Conservation (phyloP, 1,140 invertebrate genomes). For the Dendrolimus punctatus region DNA sequence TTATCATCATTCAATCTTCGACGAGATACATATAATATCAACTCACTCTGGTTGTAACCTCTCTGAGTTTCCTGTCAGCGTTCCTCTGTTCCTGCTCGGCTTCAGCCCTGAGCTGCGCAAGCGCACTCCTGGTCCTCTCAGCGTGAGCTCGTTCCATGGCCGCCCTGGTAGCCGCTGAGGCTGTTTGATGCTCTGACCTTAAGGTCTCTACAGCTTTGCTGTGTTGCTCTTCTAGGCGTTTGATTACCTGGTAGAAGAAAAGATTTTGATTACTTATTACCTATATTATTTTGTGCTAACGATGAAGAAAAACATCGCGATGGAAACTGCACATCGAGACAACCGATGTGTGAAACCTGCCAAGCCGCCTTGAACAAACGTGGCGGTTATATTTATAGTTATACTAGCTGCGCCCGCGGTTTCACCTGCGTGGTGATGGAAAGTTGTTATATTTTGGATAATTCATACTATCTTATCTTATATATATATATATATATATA, state of each 20-base stretch:
- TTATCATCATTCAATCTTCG: too few relatives aligned
- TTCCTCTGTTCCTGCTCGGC: conserved; percentile 36
- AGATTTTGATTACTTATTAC: neutral
- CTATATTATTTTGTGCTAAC: neutral
- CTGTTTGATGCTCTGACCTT: conserved; percentile 31
- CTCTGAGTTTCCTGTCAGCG: conserved; percentile 48
- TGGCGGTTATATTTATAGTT: too few relatives aligned
- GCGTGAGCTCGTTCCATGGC: conserved; percentile 39
- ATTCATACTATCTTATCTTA: too few relatives aligned
- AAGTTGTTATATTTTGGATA: too few relatives aligned
- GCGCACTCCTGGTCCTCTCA: conserved; percentile 37
- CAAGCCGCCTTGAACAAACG: too few relatives aligned
- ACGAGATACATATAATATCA: neutral
- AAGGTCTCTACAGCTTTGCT: conserved; percentile 26
- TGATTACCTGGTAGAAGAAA: conserved; percentile 27
- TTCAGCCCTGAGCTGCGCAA: conserved; percentile 39
- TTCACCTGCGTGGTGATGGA: too few relatives aligned
- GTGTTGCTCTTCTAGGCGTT: conserved; percentile 37
- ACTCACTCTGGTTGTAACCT: conserved; percentile 44
- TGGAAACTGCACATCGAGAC: neutral
- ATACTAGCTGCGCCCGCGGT: too few relatives aligned
- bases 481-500: too few relatives aligned
- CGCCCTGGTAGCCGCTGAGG: conserved; percentile 27
- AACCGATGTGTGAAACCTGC: too few relatives aligned
- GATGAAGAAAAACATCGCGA: neutral